Evolutionary conservation across 2,113 vertebrate genomes (phyloP).

Genomic region (Balaeniceps rex): DNA sequence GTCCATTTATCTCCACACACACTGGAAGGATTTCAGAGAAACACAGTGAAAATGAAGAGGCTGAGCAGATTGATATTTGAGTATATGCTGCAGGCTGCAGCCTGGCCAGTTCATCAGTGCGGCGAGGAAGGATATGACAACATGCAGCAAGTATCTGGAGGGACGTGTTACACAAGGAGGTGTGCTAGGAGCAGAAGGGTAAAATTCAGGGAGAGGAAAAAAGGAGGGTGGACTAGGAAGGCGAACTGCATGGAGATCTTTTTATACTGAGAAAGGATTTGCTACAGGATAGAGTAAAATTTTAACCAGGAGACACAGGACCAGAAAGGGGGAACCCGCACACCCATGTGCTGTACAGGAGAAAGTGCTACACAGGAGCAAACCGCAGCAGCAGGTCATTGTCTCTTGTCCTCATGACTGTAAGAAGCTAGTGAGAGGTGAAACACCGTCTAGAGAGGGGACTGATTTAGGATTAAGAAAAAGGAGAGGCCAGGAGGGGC

Average conservation of each 20-base stretch:
- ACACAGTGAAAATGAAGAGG: conserved; percentile 2
- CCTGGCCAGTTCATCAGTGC: background rate
- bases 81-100: conserved; percentile 10
- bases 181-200: background rate
- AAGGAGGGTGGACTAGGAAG: background rate
- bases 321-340: background rate
- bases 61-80: conserved; percentile 2
- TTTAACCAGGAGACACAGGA: background rate
- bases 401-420: background rate
- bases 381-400: background rate
- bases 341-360: background rate
- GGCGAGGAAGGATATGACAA: conserved; percentile 32
- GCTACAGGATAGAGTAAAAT: background rate
- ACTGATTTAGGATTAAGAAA: conserved; percentile 22
- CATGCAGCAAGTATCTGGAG: conserved; percentile 38
- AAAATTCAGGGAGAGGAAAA: background rate
- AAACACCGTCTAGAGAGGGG: background rate
- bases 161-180: background rate
- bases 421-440: background rate
- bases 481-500: background rate
- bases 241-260: background rate
- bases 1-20: background rate
- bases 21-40: conserved; percentile 43
- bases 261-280: background rate
- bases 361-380: background rate